These are phyloP conservation scores for Halictus rubicundus DNA, from an alignment of 1,140 invertebrate species.

Conservation along the genomic window DNA sequence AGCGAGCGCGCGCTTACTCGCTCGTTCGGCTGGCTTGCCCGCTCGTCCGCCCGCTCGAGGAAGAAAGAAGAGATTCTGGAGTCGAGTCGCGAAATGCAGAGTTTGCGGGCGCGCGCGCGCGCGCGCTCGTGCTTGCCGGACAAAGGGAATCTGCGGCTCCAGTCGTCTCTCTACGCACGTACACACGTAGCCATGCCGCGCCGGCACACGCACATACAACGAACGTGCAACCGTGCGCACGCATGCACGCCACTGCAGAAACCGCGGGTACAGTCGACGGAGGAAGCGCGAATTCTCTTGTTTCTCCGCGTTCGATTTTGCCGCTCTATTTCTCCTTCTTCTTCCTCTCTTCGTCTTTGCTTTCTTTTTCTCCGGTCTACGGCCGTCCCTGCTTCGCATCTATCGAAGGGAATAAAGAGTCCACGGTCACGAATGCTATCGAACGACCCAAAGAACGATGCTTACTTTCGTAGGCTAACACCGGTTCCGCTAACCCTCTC, in stretches of 20 bases:
- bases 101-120: conserved; percentile 64
- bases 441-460: conserved; percentile 46
- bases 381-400: conserved; percentile 38
- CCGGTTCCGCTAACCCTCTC: not conserved
- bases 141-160: conserved; percentile 76
- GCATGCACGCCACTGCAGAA: conserved; percentile 57
- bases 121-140: conserved; percentile 41
- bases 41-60: not conserved
- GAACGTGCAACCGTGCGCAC: conserved; percentile 28
- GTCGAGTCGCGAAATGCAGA: conserved; percentile 56
- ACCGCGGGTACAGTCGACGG: conserved; percentile 63
- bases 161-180: conserved; percentile 53
- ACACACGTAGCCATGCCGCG: conserved; percentile 3
- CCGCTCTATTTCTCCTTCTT: conserved; percentile 7
- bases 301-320: conserved; percentile 30
- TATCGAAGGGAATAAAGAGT: conserved; percentile 52
- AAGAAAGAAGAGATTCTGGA: conserved; percentile 38
- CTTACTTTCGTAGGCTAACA: conserved; percentile 26
- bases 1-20: not conserved
- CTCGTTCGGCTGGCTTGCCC: not conserved
- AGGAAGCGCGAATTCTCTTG: conserved; percentile 59
- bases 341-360: not conserved
- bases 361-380: not conserved
- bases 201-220: conserved; percentile 9
- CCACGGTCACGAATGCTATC: conserved; percentile 55